phyloP scores from a whole-genome alignment of 1,140 invertebrate genomes.

The Diorhabda carinulata region DNA sequence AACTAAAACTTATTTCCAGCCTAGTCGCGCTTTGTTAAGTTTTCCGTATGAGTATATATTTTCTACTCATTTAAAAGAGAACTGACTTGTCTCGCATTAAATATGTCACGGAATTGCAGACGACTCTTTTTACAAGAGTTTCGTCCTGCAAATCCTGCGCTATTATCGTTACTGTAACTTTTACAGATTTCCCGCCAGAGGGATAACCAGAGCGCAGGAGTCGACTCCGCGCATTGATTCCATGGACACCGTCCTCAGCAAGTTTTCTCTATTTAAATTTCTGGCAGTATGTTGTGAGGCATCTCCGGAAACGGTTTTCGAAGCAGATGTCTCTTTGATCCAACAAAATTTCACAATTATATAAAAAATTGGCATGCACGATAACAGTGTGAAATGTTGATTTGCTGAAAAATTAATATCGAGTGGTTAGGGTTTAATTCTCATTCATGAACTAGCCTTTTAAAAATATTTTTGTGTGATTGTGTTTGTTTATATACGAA shows the following conservation, averaged over 20 bases:
- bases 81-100: constrained; percentile 40
- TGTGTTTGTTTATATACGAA: constrained; percentile 14
- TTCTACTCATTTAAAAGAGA: constrained; percentile 46
- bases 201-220: constrained; percentile 37
- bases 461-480: background rate
- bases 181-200: constrained; percentile 27
- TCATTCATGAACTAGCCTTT: constrained; percentile 3
- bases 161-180: constrained; percentile 19
- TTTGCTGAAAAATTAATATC: background rate
- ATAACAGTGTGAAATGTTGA: background rate
- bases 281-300: constrained; percentile 27
- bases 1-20: too few species aligned
- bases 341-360: background rate
- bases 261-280: constrained; percentile 23
- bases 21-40: too few species aligned
- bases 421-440: background rate
- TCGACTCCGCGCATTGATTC: constrained; percentile 38
- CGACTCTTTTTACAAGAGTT: background rate
- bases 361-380: constrained; percentile 4
- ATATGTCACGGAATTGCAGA: constrained; percentile 29
- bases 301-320: constrained; percentile 18
- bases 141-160: constrained; percentile 10
- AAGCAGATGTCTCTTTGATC: background rate
- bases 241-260: constrained; percentile 32
- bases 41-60: constrained; percentile 29